Evolutionary conservation across 2,888 invertebrate genomes (phyloP).

Genomic region (Aelia acuminata): DNA sequence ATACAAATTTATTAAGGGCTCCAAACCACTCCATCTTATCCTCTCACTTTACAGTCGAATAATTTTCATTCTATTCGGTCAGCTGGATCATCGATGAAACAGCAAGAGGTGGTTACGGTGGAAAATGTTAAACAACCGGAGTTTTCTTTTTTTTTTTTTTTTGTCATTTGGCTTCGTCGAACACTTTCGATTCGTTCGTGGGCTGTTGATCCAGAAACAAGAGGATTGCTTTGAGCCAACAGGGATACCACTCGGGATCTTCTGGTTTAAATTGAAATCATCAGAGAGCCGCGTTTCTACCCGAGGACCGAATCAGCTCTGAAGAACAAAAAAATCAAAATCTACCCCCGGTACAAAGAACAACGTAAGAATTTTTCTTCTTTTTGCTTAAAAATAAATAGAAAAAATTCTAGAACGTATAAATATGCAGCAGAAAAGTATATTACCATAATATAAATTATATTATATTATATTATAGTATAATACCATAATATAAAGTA

Average conservation of each 20-base stretch:
- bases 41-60: neutral
- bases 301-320: neutral
- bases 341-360: too few relatives aligned
- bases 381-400: too few relatives aligned
- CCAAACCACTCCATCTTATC: too few relatives aligned
- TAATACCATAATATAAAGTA: too few relatives aligned
- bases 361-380: too few relatives aligned
- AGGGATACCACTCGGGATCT: too few relatives aligned
- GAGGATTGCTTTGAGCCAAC: neutral
- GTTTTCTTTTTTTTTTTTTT: neutral
- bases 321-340: too few relatives aligned
- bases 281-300: neutral
- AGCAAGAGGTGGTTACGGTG: neutral
- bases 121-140: neutral
- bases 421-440: too few relatives aligned
- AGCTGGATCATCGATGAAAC: neutral
- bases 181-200: neutral
- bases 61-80: neutral
- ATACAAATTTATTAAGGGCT: neutral
- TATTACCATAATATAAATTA: too few relatives aligned
- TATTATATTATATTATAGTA: too few relatives aligned
- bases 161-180: too few relatives aligned
- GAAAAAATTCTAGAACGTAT: too few relatives aligned
- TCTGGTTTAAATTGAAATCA: neutral
- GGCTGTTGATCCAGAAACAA: neutral